Base-by-base conservation (phyloP, 2,113 vertebrate genomes). In the Rhinoderma darwinii region DNA sequence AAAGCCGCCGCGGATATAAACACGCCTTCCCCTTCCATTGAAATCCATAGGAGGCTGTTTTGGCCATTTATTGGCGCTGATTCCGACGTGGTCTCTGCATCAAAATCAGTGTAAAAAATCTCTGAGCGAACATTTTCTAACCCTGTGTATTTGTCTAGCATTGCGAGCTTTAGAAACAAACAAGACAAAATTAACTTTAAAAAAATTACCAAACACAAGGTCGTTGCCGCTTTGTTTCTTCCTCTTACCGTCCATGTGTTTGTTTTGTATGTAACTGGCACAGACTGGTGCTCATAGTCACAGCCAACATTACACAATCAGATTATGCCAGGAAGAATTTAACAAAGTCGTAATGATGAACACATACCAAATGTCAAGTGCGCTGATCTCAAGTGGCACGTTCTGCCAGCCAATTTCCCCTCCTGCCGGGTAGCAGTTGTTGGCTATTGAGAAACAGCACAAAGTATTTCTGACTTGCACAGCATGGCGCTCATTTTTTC, bases 391-490 rank as follows among this genome's bases (percentile, higher is more conserved):
- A 59, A 75, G 78, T 82, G 79, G 47, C 66, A 75, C 78, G 73
- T 75, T 61, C 78, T 82, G 86, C 79, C 63, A 87, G 51, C 51
- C 78, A 82, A 87, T 87, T 87, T 82, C 68, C 14, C 85, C 85
- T 86, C 85, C 77, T 44, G 78, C 86, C 51, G 86, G 25, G 79
- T 70, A 87, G 66, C 86, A 87, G 86, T 87, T 87, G 86, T 82
- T 87, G 78, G 86, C 78, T 87, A 87, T 87, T 87, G 50, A 82
- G 79, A 87, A 87, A 41, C 85, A 37, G 66, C 68, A 73, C 77
- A 86, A 86, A 86, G 66, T 80, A 86, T 86, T 86, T 82, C 35
- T 73, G 66, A 73, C 50, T 82, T 5, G 41, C 86, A 27, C 86
- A 75, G 79, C 86, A 72, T 51, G 84, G 44, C 32, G 37, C 44